These are phyloP conservation scores for Hoplias malabaricus DNA, from an alignment of 2,113 vertebrate genomes.

Conservation along the genomic window DNA sequence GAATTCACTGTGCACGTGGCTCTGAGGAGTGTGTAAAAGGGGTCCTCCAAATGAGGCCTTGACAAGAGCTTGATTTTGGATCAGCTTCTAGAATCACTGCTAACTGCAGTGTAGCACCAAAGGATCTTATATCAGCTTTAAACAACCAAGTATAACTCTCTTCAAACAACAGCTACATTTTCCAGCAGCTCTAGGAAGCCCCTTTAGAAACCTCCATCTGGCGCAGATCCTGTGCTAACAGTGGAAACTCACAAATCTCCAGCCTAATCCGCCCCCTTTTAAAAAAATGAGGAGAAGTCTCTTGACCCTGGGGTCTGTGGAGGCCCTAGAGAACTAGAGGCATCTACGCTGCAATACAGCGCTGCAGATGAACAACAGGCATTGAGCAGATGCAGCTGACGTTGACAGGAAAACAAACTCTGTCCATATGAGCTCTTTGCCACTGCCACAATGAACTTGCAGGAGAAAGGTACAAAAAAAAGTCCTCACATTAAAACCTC, in stretches of 20 bases:
- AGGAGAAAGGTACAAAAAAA: neutral
- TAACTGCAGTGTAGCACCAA: neutral
- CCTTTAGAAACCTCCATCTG: conserved; percentile 30
- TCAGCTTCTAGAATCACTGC: conserved; percentile 5
- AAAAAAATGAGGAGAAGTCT: conserved; percentile 26
- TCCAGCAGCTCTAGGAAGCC: conserved; percentile 14
- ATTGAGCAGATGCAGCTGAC: conserved; percentile 54
- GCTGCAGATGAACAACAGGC: conserved; percentile 31
- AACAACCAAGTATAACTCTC: neutral
- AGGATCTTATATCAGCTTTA: conserved; percentile 1
- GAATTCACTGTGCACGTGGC: conserved; percentile 36
- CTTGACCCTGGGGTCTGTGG: conserved; percentile 22
- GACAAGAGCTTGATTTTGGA: conserved; percentile 6
- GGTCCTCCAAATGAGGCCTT: conserved; percentile 10
- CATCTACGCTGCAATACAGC: conserved; percentile 35
- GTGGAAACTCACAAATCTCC: conserved; percentile 26
- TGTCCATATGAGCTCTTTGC: neutral
- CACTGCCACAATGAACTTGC: neutral
- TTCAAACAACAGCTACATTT: conserved; percentile 3
- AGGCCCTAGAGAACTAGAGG: conserved; percentile 56
- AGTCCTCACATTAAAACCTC: too few relatives aligned
- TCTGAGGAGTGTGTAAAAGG: neutral
- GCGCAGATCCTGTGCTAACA: conserved; percentile 20
- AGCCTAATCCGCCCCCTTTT: conserved; percentile 29
- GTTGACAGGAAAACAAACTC: conserved; percentile 48